Conservation (phyloP, 2,113 vertebrate species). For the Notarius lentiginosus region DNA sequence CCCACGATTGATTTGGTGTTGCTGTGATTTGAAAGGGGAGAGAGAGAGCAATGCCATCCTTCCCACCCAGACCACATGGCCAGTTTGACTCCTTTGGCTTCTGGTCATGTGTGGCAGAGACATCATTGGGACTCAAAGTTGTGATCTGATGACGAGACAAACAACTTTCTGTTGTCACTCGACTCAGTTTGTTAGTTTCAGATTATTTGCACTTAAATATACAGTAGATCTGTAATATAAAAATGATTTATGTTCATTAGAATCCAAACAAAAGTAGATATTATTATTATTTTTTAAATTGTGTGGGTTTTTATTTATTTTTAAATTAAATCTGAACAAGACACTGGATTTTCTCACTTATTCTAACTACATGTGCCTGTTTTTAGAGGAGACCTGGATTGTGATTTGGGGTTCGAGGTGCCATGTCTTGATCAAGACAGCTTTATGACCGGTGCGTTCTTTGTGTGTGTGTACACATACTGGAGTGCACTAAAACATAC, state of each 20-base stretch:
- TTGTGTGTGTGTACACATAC: too few species aligned
- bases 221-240: background rate
- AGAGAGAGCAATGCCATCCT: background rate
- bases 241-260: background rate
- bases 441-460: constrained; percentile 61
- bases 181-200: background rate
- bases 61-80: background rate
- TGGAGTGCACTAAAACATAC: background rate
- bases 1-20: background rate
- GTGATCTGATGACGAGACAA: background rate
- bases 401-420: constrained; percentile 47
- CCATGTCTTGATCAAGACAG: constrained; percentile 53
- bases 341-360: background rate
- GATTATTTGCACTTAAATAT: background rate
- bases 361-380: too few species aligned
- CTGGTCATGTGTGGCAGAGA: background rate
- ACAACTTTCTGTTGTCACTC: background rate
- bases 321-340: background rate
- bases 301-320: background rate
- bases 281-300: too few species aligned
- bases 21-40: background rate
- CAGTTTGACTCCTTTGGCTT: background rate
- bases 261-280: background rate
- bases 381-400: constrained; percentile 54
- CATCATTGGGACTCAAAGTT: background rate